A percentile compares a stretch with the other conserved stretches of the same genome.
phyloP scores from a whole-genome alignment of 2,113 vertebrate genomes.

The Cricetomys ansorgei region DNA sequence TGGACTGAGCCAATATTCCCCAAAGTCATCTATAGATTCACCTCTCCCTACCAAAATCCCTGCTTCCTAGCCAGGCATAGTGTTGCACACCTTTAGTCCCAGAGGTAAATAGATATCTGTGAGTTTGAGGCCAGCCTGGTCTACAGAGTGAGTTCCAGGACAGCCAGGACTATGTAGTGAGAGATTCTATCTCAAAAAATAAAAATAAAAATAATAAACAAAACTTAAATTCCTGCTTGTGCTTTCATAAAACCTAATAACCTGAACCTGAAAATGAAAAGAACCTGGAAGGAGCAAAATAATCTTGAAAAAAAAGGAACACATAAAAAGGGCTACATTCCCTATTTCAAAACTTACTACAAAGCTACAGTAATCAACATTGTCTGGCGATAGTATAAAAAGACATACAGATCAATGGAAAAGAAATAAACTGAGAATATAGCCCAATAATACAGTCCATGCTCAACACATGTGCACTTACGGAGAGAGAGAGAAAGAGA shows the following conservation, averaged over 20 bases:
- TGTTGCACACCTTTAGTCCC: not conserved
- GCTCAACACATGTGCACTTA: not conserved
- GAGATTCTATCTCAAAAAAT: not conserved
- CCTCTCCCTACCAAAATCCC: not conserved
- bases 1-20: not conserved
- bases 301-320: not conserved
- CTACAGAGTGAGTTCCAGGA: not conserved
- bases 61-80: not conserved
- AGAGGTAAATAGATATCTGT: not conserved
- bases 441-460: not conserved
- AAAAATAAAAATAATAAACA: not conserved
- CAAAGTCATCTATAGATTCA: not conserved
- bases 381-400: not conserved
- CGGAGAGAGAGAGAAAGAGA: too few relatives aligned
- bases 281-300: constrained; percentile 19
- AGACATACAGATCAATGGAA: not conserved
- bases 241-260: not conserved
- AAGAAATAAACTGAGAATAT: not conserved
- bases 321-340: not conserved
- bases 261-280: constrained; percentile 12
- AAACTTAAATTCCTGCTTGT: not conserved
- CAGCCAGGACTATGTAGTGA: not conserved
- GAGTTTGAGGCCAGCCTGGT: not conserved
- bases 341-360: constrained; percentile 34
- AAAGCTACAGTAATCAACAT: not conserved